Conservation (phyloP, 2,113 vertebrate genomes). For the Erpornis zantholeuca region DNA sequence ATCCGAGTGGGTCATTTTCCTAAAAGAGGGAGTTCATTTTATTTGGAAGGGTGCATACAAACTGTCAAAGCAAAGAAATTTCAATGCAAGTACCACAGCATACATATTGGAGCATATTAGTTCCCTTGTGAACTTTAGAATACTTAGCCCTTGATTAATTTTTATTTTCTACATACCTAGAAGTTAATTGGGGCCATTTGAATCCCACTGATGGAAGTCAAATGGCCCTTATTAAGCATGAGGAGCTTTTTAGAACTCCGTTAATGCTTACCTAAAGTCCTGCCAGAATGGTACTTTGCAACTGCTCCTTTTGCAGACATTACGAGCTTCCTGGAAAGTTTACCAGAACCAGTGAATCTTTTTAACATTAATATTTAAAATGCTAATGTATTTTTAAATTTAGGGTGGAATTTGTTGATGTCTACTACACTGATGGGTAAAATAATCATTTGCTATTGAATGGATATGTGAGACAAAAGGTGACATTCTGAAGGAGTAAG, state of each 20-base stretch:
- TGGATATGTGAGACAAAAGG: not conserved
- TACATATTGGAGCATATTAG: not conserved
- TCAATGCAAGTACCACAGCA: not conserved
- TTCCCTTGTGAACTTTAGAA: not conserved
- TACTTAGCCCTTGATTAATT: not conserved
- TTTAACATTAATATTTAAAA: conserved; percentile 39
- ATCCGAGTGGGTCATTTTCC: not conserved
- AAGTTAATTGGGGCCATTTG: not conserved
- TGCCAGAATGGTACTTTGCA: not conserved
- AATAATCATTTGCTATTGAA: not conserved
- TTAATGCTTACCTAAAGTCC: not conserved
- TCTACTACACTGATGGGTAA: not conserved
- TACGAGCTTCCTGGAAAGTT: not conserved
- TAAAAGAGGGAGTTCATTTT: not conserved
- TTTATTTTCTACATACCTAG: not conserved
- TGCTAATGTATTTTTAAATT: conserved; percentile 23
- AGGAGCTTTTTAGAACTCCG: not conserved
- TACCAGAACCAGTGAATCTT: not conserved
- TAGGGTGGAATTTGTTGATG: not conserved
- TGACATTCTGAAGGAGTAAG: not conserved
- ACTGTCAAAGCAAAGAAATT: not conserved
- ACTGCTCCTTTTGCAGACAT: not conserved
- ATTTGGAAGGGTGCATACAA: not conserved
- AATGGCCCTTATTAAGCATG: not conserved
- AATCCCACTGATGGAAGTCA: not conserved